A percentile compares a stretch with the other conserved stretches of the same genome.
phyloP scores from a whole-genome alignment of 2,888 invertebrate genomes.

The Rhamnusium bicolor region DNA sequence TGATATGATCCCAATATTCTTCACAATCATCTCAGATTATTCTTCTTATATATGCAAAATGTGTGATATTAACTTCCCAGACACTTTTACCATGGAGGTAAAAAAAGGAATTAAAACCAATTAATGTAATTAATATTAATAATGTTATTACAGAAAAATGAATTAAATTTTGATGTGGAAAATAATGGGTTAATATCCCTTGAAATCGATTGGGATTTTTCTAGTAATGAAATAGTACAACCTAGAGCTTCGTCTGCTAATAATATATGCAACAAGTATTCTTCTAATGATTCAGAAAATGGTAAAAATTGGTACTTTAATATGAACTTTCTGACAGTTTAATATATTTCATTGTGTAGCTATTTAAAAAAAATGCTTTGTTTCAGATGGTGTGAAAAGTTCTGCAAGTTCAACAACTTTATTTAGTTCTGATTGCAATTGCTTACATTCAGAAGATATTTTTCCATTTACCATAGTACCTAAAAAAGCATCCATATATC shows the following conservation, averaged over 20 bases:
- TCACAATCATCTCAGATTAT: slow-evolving; percentile 74
- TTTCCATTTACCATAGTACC: slow-evolving; percentile 75
- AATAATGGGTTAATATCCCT: slow-evolving; percentile 62
- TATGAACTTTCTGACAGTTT: background rate
- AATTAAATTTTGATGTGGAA: slow-evolving; percentile 54
- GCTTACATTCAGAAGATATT: background rate
- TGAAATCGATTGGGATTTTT: slow-evolving; percentile 56
- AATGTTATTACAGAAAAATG: slow-evolving; percentile 56
- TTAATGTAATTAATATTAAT: background rate
- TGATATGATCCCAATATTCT: slow-evolving; percentile 70
- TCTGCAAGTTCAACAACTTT: slow-evolving; percentile 43
- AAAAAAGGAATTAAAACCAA: slow-evolving; percentile 9
- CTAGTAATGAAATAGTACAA: slow-evolving; percentile 41
- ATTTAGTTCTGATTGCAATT: slow-evolving; percentile 51
- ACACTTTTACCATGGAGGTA: slow-evolving; percentile 75
- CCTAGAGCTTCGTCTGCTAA: background rate
- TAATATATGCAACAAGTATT: background rate
- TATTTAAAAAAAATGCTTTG: background rate
- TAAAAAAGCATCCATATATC: slow-evolving; percentile 69
- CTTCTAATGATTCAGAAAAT: background rate
- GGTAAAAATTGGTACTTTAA: background rate
- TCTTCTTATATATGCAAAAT: slow-evolving; percentile 71
- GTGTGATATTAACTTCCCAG: slow-evolving; percentile 70
- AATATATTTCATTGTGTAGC: too few species aligned
- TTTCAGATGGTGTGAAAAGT: background rate